phyloP scores from a whole-genome alignment of 2,888 invertebrate species.

The Luperina nickerlii region DNA sequence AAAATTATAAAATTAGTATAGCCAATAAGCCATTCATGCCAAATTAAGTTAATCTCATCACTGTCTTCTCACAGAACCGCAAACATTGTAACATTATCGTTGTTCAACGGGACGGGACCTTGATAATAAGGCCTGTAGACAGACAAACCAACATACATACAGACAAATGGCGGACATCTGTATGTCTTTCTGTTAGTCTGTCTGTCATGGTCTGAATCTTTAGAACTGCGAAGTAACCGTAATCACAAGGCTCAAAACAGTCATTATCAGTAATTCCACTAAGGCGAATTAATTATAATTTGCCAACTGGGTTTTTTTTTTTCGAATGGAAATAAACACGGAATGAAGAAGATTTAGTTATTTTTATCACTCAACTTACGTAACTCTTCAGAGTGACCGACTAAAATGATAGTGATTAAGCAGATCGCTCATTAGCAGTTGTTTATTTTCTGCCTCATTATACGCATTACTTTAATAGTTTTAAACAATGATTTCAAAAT shows the following conservation, averaged over 20 bases:
- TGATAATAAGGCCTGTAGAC: neutral
- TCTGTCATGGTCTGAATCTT: neutral
- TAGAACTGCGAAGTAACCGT: neutral
- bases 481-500: conserved; percentile 2
- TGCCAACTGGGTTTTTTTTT: neutral
- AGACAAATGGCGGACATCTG: neutral
- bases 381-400: conserved; percentile 30
- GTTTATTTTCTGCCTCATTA: conserved; percentile 48
- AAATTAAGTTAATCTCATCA: neutral
- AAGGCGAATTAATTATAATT: neutral
- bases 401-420: neutral
- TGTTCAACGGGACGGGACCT: neutral
- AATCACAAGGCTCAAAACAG: neutral
- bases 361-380: conserved; percentile 19
- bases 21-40: neutral
- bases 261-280: too few relatives aligned
- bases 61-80: neutral
- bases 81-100: neutral
- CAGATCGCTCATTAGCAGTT: conserved; percentile 21
- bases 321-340: conserved; percentile 32
- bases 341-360: conserved; percentile 1
- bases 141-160: too few relatives aligned
- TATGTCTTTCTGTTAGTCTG: neutral
- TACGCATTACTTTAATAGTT: conserved; percentile 20
- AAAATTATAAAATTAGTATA: neutral